Evolutionary conservation across 2,113 vertebrate species (phyloP).

Genomic region (Seriola quinqueradiata): DNA sequence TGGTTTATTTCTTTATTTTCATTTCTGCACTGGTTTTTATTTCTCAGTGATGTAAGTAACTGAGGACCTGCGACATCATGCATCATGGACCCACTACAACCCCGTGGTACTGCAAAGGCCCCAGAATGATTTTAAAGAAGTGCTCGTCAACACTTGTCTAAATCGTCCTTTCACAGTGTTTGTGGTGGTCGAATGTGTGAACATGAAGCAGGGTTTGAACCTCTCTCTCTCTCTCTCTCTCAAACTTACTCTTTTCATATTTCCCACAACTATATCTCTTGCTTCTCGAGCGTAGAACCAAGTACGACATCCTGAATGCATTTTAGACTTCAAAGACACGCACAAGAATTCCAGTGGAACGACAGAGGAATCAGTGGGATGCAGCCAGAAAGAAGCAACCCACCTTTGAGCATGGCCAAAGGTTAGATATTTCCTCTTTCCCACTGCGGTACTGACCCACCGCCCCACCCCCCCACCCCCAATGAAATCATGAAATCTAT

Average conservation of each 20-base stretch:
- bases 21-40: not conserved
- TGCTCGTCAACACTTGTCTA: not conserved
- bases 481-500: not conserved
- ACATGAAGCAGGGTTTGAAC: not conserved
- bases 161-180: too few species aligned
- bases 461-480: not conserved
- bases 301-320: too few species aligned
- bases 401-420: not conserved
- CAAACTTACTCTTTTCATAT: not conserved
- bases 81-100: too few species aligned
- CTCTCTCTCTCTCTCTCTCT: not conserved
- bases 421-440: not conserved
- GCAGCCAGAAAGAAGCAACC: not conserved
- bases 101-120: too few species aligned
- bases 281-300: not conserved
- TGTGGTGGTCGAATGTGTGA: not conserved
- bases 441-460: not conserved
- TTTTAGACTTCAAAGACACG: not conserved
- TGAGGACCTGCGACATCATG: too few species aligned
- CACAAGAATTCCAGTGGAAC: not conserved
- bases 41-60: not conserved
- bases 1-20: not conserved
- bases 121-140: not conserved
- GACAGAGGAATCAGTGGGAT: not conserved
- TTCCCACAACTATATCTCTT: not conserved